Evolutionary conservation across 2,888 invertebrate species (phyloP).

Genomic region (Heteromurus nitidus): DNA sequence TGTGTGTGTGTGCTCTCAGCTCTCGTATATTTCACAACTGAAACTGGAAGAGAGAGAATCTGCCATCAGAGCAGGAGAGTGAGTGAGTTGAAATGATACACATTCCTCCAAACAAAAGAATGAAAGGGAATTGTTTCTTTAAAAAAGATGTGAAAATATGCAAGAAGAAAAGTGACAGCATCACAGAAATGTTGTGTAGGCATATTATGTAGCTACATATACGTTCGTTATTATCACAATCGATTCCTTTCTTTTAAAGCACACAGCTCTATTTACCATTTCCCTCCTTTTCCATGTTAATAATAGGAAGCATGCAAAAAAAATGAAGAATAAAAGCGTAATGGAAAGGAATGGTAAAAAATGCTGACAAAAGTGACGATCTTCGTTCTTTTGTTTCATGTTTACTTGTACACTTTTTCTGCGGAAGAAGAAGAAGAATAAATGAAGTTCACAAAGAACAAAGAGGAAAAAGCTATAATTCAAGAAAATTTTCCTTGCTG

Average conservation of each 20-base stretch:
- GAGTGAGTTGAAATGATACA: no score
- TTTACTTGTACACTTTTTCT: not conserved
- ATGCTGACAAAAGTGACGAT: slow-evolving; percentile 22
- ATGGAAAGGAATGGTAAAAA: slow-evolving; percentile 6
- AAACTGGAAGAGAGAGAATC: not conserved
- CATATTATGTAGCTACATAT: not conserved
- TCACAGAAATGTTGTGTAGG: no score
- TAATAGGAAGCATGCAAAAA: not conserved
- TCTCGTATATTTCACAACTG: slow-evolving; percentile 22
- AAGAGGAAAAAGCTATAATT: slow-evolving; percentile 11
- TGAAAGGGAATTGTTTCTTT: slow-evolving; percentile 36
- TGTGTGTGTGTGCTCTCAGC: not conserved
- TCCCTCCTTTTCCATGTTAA: not conserved
- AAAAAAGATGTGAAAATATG: slow-evolving; percentile 24
- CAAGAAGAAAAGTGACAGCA: no score
- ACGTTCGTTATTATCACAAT: slow-evolving; percentile 3
- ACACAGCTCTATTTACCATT: not conserved
- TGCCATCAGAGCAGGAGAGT: not conserved
- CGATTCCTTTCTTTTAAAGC: not conserved
- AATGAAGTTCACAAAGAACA: slow-evolving; percentile 33
- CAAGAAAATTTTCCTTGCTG: not conserved
- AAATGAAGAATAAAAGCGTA: not conserved
- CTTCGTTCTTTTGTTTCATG: not conserved
- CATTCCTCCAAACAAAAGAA: slow-evolving; percentile 41
- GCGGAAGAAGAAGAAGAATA: not conserved